These are phyloP conservation scores for Machaerirhynchus nigripectus DNA, from an alignment of 2,113 vertebrate genomes.

Conservation along the genomic window DNA sequence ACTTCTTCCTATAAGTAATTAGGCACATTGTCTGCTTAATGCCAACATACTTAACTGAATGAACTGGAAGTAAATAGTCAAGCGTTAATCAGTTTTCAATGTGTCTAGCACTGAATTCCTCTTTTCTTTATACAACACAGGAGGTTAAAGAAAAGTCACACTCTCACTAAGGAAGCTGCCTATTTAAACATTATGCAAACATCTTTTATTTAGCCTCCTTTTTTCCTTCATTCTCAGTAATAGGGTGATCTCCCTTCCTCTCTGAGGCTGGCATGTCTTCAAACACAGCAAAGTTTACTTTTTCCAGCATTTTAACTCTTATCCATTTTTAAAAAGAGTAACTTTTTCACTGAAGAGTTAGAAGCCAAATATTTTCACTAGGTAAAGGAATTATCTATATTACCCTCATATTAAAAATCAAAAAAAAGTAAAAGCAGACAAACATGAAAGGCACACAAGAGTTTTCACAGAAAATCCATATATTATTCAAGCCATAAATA, in stretches of 20 bases:
- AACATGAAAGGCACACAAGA: background rate
- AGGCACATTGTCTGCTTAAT: background rate
- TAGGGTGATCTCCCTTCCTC: background rate
- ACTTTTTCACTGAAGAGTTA: background rate
- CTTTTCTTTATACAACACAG: background rate
- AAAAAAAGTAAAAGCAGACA: background rate
- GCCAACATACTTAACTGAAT: background rate
- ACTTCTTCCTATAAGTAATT: background rate
- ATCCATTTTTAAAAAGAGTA: background rate
- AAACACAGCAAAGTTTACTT: background rate
- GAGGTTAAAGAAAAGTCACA: background rate
- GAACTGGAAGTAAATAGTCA: constrained; percentile 9
- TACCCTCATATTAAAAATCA: background rate
- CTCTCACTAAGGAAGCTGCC: background rate
- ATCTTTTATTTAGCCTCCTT: background rate
- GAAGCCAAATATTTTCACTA: background rate
- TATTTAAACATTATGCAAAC: constrained; percentile 11
- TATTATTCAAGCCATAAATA: background rate
- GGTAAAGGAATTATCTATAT: background rate
- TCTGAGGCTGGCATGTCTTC: background rate
- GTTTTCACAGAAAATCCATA: background rate
- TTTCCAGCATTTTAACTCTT: background rate
- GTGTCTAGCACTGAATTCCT: background rate
- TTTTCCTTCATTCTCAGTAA: background rate
- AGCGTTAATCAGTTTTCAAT: constrained; percentile 1